Evolutionary conservation across 2,797 vertebrate species (phyloP), one percentile per base, ranked within the genome.

Genomic region (Alectoris magna): DNA sequence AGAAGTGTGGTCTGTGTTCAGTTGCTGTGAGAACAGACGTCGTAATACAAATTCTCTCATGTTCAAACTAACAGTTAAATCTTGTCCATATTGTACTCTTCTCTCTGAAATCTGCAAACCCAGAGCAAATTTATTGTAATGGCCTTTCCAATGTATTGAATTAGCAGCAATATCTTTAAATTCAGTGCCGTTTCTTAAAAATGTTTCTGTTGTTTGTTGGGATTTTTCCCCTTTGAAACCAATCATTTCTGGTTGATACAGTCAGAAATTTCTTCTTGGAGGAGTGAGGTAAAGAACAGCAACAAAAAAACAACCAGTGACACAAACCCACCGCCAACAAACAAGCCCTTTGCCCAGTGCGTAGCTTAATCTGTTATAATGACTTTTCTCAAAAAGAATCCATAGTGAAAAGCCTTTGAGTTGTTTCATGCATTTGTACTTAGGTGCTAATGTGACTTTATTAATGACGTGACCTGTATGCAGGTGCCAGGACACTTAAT

Each of bases 291-390:
- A n/a, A 39, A 39, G 27, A 58, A n/a, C 73, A 55, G 16, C 51
- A 43, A 16, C 41, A 26, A 39, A 23, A 53, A 62, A 34, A 14
- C 0, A 8, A 22, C 4, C 24, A 38, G 1, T 31, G 53, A 17
- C 10, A 34, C 8, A 51, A 1, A 1, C 4, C 13, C 22, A 56
- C 31, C 17, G 31, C 16, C 4, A 24, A 11, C 39, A 81, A 73
- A 10, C 5, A 7, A 9, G 8, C 2, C 2, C 22, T 75, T 18
- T 90, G 53, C 66, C 43, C 11, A 18, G 39, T 4, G 2, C 0
- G 6, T 60, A 6, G 3, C 81, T 81, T 48, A 39, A 72, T 84
- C 6, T 4, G 6, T 55, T 74, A 4, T 38, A 63, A 68, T 48
- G 8, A 48, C 39, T 81, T 72, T 5, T 43, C 53, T 71, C 44